Conservation (phyloP, 2,888 invertebrate species). For the Zygogramma bicolorata region DNA sequence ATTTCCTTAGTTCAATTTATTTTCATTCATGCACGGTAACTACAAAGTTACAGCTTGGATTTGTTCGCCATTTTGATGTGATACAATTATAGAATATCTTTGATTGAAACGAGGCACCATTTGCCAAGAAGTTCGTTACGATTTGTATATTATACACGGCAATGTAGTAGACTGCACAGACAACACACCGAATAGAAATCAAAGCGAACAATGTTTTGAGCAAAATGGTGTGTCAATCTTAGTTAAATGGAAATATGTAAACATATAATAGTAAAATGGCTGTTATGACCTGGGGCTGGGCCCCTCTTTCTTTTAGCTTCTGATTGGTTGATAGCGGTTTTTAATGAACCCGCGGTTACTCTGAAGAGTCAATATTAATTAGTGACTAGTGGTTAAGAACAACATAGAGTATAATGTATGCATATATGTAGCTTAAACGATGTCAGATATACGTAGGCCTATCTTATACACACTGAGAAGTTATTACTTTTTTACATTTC, state of each 20-base stretch:
- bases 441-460: conserved; percentile 61
- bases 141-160: conserved; percentile 1
- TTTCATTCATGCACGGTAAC: conserved; percentile 49
- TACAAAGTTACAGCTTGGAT: conserved; percentile 61
- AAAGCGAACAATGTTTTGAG: conserved; percentile 7
- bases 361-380: conserved; percentile 66
- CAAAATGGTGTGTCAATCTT: conserved; percentile 41
- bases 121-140: conserved; percentile 30
- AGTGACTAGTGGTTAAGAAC: conserved; percentile 57
- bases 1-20: neutral
- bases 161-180: conserved; percentile 1
- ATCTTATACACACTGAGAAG: conserved; percentile 62
- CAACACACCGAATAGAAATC: conserved; percentile 2
- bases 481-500: conserved; percentile 62
- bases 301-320: conserved; percentile 46
- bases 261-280: conserved; percentile 61
- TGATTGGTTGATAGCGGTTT: conserved; percentile 57
- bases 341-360: conserved; percentile 57
- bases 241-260: conserved; percentile 40
- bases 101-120: conserved; percentile 41
- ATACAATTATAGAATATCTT: conserved; percentile 51
- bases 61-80: conserved; percentile 66
- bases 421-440: conserved; percentile 62
- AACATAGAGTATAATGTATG: conserved; percentile 57
- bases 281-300: conserved; percentile 52